A percentile compares a stretch with the other conserved stretches of the same genome.
Evolutionary conservation across 2,797 vertebrate genomes (phyloP).

Genomic region (Halcyon chelicuti): DNA sequence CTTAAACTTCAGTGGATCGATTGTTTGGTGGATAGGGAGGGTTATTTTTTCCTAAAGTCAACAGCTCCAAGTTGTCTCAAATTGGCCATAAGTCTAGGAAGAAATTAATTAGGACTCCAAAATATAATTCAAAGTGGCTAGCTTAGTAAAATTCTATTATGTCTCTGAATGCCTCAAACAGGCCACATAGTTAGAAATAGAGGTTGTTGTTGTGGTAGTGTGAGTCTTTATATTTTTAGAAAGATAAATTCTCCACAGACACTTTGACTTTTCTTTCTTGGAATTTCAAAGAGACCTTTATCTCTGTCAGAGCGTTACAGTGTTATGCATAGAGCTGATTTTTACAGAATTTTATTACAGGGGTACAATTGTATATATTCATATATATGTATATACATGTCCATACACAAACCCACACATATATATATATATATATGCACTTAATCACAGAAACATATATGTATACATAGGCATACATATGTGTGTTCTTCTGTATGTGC

Average conservation of each 20-base stretch:
- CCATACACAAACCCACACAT: neutral
- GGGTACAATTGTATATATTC: neutral
- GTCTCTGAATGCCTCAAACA: neutral
- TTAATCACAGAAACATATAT: neutral
- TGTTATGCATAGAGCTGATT: constrained; percentile 3
- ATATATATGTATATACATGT: neutral
- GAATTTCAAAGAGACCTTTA: constrained; percentile 49
- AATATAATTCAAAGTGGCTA: neutral
- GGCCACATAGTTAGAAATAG: neutral
- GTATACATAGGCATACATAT: neutral
- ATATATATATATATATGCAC: neutral
- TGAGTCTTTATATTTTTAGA: neutral
- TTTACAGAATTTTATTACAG: constrained; percentile 39
- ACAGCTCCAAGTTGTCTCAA: constrained; percentile 11
- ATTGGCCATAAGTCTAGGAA: constrained; percentile 21
- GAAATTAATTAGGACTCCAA: constrained; percentile 42
- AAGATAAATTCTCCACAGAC: neutral
- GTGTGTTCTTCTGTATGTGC: neutral
- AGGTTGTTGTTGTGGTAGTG: neutral
- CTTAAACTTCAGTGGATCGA: neutral
- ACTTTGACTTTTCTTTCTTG: neutral
- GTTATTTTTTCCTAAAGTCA: neutral
- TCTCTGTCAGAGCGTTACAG: constrained; percentile 25
- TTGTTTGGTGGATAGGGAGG: neutral
- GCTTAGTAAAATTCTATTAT: neutral